Conservation (phyloP, 2,888 invertebrate genomes). For the Boloria selene region DNA sequence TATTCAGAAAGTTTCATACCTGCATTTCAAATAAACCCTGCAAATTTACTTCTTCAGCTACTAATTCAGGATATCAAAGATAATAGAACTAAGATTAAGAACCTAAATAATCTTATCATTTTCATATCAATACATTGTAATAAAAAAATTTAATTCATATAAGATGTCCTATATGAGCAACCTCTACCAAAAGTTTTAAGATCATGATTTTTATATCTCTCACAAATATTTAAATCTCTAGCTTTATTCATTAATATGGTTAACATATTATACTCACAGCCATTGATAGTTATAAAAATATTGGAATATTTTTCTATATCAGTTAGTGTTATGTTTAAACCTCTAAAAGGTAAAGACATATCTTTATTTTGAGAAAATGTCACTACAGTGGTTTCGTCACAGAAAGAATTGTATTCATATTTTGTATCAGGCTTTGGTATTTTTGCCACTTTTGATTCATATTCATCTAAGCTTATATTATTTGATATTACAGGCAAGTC, state of each 20-base stretch:
- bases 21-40: background rate
- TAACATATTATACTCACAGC: slow-evolving; percentile 52
- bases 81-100: background rate
- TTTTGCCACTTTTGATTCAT: slow-evolving; percentile 48
- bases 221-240: slow-evolving; percentile 56
- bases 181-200: slow-evolving; percentile 58
- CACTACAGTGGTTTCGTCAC: slow-evolving; percentile 48
- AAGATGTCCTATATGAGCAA: slow-evolving; percentile 27
- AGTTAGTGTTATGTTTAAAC: slow-evolving; percentile 47
- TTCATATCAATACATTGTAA: background rate
- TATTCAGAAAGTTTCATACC: no score
- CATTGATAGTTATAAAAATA: slow-evolving; percentile 48
- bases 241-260: slow-evolving; percentile 56
- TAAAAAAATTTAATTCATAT: background rate
- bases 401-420: background rate
- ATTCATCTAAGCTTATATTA: slow-evolving; percentile 45
- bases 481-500: slow-evolving; percentile 46
- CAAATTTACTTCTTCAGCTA: background rate
- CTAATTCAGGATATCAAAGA: background rate
- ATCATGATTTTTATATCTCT: slow-evolving; percentile 53
- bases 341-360: slow-evolving; percentile 22
- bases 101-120: no score
- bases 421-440: slow-evolving; percentile 1
- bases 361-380: slow-evolving; percentile 31
- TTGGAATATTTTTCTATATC: slow-evolving; percentile 57